phyloP scores from a whole-genome alignment of 2,888 invertebrate genomes.

The Baronia brevicornis region DNA sequence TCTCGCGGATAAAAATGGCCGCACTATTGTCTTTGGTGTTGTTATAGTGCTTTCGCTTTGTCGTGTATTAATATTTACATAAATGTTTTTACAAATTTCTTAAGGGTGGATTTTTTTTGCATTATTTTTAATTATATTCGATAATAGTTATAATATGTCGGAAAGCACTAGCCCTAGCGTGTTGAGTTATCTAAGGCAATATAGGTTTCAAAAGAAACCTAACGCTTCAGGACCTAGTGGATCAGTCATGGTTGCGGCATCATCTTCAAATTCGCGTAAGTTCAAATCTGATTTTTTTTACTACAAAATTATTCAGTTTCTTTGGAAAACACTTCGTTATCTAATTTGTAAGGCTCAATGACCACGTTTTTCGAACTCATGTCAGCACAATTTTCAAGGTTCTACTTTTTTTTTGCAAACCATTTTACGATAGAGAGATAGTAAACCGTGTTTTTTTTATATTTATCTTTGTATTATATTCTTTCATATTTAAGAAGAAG shows the following conservation, averaged over 20 bases:
- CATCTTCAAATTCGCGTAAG: slow-evolving; percentile 60
- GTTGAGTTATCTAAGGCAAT: slow-evolving; percentile 79
- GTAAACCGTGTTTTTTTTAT: no score
- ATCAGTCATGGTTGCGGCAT: slow-evolving; percentile 46
- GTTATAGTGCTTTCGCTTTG: slow-evolving; percentile 42
- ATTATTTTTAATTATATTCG: no score
- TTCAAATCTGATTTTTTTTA: slow-evolving; percentile 22
- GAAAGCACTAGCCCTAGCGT: slow-evolving; percentile 73
- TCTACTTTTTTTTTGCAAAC: no score
- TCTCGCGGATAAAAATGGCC: slow-evolving; percentile 73
- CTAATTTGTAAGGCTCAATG: slow-evolving; percentile 29
- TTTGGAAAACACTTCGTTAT: slow-evolving; percentile 29
- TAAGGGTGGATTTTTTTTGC: no score
- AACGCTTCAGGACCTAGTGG: slow-evolving; percentile 49
- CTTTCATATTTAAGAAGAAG: no score
- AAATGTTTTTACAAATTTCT: slow-evolving; percentile 30
- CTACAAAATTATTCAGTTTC: slow-evolving; percentile 25
- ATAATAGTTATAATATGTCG: slow-evolving; percentile 46
- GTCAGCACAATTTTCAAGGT: slow-evolving; percentile 26
- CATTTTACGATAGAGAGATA: no score
- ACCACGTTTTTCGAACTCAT: slow-evolving; percentile 34
- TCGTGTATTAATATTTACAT: slow-evolving; percentile 40
- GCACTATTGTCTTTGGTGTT: slow-evolving; percentile 62
- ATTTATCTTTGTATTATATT: no score
- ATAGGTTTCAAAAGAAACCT: slow-evolving; percentile 80